A percentile compares a stretch with the other conserved stretches of the same genome.
Evolutionary conservation across 2,113 vertebrate species (phyloP).

Genomic region (Heterocephalus glaber): DNA sequence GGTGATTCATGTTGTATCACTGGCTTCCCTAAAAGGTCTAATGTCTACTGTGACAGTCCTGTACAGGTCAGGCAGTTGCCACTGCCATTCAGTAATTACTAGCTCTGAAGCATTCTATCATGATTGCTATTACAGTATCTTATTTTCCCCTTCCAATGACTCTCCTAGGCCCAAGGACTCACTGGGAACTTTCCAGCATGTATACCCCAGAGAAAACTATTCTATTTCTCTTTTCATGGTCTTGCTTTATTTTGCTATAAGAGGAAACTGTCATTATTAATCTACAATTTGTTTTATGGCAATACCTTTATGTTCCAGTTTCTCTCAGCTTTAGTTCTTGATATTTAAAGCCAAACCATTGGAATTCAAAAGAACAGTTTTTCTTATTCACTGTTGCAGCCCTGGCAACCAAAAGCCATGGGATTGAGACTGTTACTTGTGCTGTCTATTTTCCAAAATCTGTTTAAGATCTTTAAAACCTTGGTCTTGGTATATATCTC

Average conservation of each 20-base stretch:
- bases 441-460: not conserved
- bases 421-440: not conserved
- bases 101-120: not conserved
- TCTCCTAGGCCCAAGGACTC: not conserved
- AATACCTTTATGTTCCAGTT: not conserved
- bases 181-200: not conserved
- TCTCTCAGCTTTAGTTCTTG: not conserved
- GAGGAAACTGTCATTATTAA: not conserved
- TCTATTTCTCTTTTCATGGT: not conserved
- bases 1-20: not conserved
- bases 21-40: not conserved
- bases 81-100: not conserved
- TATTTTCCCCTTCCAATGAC: not conserved
- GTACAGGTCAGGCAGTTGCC: not conserved
- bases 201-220: not conserved
- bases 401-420: not conserved
- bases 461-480: not conserved
- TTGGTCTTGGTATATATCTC: not conserved
- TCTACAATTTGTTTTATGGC: not conserved
- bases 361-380: not conserved
- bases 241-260: not conserved
- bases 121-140: not conserved
- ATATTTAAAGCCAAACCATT: slow-evolving; percentile 45
- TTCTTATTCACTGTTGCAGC: not conserved
- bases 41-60: not conserved